Evolutionary conservation across 2,888 invertebrate species (phyloP).

Genomic region (Lissonota sp.): DNA sequence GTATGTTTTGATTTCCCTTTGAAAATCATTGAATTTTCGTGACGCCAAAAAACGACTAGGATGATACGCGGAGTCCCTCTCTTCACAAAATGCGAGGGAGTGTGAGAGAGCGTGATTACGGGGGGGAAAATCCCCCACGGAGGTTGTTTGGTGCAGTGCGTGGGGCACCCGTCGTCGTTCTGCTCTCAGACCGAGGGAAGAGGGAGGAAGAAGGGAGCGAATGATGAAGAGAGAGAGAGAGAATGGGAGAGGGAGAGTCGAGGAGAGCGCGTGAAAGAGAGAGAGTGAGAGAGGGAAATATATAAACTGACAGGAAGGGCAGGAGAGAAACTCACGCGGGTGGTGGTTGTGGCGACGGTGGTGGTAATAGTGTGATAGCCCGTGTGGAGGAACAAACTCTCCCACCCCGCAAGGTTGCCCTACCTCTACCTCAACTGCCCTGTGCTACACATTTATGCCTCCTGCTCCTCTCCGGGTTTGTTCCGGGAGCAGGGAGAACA

Average conservation of each 20-base stretch:
- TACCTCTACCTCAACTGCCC: conserved; percentile 42
- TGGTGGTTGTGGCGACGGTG: conserved; percentile 61
- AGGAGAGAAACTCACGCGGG: conserved; percentile 65
- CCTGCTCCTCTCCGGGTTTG: conserved; percentile 51
- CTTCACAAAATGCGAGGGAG: neutral
- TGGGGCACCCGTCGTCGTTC: conserved; percentile 49
- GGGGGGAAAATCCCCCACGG: conserved; percentile 71
- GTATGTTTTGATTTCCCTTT: too few species aligned
- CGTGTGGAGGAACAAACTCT: conserved; percentile 61
- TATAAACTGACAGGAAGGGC: conserved; percentile 63
- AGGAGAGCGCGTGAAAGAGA: conserved; percentile 28
- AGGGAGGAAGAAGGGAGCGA: conserved; percentile 60
- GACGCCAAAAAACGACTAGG: too few species aligned
- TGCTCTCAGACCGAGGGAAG: conserved; percentile 46
- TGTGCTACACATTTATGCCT: conserved; percentile 28
- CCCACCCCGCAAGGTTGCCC: conserved; percentile 58
- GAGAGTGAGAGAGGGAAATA: conserved; percentile 32
- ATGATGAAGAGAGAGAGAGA: conserved; percentile 59
- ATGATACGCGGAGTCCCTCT: neutral
- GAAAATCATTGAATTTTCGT: too few species aligned
- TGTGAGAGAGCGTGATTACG: conserved; percentile 24
- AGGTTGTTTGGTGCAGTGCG: conserved; percentile 69
- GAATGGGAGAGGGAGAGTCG: conserved; percentile 10
- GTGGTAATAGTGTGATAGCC: conserved; percentile 47
- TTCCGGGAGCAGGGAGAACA: conserved; percentile 57